These are phyloP conservation scores for Pelagia noctiluca DNA, from an alignment of 30 jellyfish, hydroid and myxozoan genomes.

Conservation along the genomic window DNA sequence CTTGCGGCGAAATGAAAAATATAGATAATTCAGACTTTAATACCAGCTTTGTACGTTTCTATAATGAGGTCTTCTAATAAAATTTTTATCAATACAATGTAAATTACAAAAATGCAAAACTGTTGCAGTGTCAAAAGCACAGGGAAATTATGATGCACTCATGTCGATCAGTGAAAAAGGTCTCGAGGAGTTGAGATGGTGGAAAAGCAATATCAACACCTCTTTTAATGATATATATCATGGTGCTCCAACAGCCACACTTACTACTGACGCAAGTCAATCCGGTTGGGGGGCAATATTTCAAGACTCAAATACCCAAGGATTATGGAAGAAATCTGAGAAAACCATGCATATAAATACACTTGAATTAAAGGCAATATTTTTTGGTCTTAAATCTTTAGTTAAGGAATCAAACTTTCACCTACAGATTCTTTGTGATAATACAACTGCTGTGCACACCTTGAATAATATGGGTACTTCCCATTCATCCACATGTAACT, in stretches of 20 bases:
- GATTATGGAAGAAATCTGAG: neutral
- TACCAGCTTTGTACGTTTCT: too few species aligned
- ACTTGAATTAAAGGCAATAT: slow-evolving; percentile 21
- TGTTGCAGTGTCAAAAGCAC: too few species aligned
- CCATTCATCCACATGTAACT: neutral
- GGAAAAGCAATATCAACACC: slow-evolving; percentile 10
- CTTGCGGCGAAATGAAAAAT: too few species aligned
- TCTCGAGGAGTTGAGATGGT: slow-evolving; percentile 25
- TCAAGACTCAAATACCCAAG: too few species aligned
- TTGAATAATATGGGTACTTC: neutral
- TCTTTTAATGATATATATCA: slow-evolving; percentile 27
- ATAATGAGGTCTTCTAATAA: too few species aligned
- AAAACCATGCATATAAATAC: slow-evolving; percentile 12
- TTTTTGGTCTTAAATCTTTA: slow-evolving; percentile 31
- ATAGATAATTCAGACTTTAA: too few species aligned
- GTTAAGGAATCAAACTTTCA: neutral
- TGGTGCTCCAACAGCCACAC: slow-evolving; percentile 21
- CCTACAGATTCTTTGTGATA: slow-evolving; percentile 24
- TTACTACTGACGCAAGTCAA: slow-evolving; percentile 25
- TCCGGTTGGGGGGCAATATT: slow-evolving; percentile 34
- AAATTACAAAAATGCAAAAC: too few species aligned
- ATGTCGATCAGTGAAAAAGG: neutral
- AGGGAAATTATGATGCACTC: slow-evolving; percentile 15
- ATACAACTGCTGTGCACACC: slow-evolving; percentile 40
- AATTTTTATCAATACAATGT: too few species aligned